phyloP scores from a whole-genome alignment of 2,113 vertebrate species.

The Boulengeromyrus knoepffleri region DNA sequence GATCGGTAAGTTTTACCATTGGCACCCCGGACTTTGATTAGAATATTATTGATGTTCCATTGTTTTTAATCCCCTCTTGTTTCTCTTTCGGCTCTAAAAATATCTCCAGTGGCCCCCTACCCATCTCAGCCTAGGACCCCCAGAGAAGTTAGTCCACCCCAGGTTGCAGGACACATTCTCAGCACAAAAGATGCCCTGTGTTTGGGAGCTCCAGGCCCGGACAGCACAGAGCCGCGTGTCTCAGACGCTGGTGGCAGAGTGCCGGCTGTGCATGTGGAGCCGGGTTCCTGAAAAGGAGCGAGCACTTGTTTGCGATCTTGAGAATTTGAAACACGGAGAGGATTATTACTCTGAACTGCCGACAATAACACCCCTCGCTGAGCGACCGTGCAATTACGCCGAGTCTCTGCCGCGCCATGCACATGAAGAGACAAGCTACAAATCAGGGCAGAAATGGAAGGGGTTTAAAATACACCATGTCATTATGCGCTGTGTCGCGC shows the following conservation, averaged over 20 bases:
- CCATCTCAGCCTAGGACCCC: background rate
- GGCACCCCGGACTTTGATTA: background rate
- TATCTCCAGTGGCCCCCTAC: background rate
- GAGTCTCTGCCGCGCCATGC: background rate
- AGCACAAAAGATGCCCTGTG: no score
- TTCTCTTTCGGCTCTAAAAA: background rate
- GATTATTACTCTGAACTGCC: conserved; percentile 7
- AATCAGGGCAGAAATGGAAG: background rate
- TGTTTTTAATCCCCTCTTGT: background rate
- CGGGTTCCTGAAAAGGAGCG: background rate
- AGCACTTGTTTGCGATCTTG: background rate
- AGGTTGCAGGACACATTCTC: background rate
- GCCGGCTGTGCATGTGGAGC: background rate
- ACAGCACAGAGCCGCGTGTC: background rate
- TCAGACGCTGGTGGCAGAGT: background rate
- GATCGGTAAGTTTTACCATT: background rate
- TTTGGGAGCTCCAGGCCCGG: background rate
- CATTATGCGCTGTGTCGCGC: background rate
- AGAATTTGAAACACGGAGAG: conserved; percentile 1
- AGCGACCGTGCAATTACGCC: conserved; percentile 1
- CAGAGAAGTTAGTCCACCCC: background rate
- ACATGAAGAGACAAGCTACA: background rate
- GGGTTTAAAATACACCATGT: conserved; percentile 22
- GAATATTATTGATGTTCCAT: background rate
- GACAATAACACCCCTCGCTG: background rate